Evolutionary conservation across 2,797 vertebrate genomes (phyloP).

Genomic region (Anas capensis): DNA sequence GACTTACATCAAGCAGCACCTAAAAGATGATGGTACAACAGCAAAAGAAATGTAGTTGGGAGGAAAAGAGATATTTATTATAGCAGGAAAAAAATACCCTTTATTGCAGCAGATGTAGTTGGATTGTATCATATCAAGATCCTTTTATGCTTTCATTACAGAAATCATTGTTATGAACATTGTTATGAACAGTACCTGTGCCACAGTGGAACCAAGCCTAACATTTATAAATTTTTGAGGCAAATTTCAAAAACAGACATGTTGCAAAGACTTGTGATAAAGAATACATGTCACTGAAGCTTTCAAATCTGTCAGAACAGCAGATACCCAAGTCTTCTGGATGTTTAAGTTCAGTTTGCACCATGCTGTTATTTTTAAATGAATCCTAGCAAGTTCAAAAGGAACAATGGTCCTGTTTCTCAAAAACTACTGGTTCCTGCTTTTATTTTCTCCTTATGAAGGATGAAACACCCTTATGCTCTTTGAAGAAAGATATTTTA

Average conservation of each 20-base stretch:
- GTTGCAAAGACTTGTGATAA: neutral
- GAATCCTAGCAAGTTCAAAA: neutral
- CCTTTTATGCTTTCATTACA: neutral
- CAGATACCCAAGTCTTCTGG: neutral
- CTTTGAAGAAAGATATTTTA: neutral
- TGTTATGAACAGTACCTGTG: neutral
- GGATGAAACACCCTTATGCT: too few relatives aligned
- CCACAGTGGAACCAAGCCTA: neutral
- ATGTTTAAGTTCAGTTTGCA: neutral
- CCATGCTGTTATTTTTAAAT: neutral
- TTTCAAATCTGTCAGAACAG: neutral
- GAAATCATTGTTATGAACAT: neutral
- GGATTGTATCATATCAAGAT: neutral
- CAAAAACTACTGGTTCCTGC: accelerated
- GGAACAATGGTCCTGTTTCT: neutral
- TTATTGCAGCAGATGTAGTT: neutral
- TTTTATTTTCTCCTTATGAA: neutral
- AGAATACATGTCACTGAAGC: neutral
- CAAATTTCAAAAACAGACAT: neutral
- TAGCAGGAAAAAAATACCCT: neutral
- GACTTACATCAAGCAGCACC: neutral
- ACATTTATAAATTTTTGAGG: neutral
- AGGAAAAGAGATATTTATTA: neutral
- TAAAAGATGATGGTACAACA: neutral
- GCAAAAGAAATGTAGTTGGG: neutral